A percentile compares a stretch with the other conserved stretches of the same genome.
phyloP scores from a whole-genome alignment of 1,140 invertebrate species.

The Copidosoma floridanum region DNA sequence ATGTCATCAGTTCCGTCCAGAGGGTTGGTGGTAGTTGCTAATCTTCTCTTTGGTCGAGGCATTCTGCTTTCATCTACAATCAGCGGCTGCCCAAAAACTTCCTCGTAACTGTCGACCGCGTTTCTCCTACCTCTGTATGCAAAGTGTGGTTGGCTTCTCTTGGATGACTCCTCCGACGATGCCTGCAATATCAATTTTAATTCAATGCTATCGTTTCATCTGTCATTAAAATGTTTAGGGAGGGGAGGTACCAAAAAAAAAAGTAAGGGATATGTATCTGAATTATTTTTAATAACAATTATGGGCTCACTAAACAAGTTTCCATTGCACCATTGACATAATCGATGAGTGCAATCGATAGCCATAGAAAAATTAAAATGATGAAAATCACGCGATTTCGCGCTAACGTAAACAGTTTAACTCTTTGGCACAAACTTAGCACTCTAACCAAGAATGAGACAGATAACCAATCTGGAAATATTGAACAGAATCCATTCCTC shows the following conservation, averaged over 20 bases:
- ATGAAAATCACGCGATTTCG: conserved; percentile 1
- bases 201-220: too few relatives aligned
- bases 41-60: conserved; percentile 57
- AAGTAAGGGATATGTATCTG: too few relatives aligned
- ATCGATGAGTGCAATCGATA: neutral
- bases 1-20: conserved; percentile 52
- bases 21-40: conserved; percentile 52
- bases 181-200: conserved; percentile 21
- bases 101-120: too few relatives aligned
- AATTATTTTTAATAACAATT: too few relatives aligned
- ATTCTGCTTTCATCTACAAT: conserved; percentile 50
- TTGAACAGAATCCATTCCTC: conserved; percentile 7
- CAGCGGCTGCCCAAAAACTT: too few relatives aligned
- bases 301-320: neutral
- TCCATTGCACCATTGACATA: neutral
- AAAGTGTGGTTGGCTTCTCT: conserved; percentile 14
- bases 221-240: too few relatives aligned
- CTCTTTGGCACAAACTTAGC: neutral
- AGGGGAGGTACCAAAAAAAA: too few relatives aligned
- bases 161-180: conserved; percentile 28
- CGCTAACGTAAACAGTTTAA: neutral
- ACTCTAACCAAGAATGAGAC: conserved; percentile 18
- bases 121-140: neutral
- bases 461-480: conserved; percentile 21
- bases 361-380: neutral